A percentile compares a stretch with the other conserved stretches of the same genome.
Conservation (phyloP, 1,140 invertebrate genomes). For the Zaprionus capensis region DNA sequence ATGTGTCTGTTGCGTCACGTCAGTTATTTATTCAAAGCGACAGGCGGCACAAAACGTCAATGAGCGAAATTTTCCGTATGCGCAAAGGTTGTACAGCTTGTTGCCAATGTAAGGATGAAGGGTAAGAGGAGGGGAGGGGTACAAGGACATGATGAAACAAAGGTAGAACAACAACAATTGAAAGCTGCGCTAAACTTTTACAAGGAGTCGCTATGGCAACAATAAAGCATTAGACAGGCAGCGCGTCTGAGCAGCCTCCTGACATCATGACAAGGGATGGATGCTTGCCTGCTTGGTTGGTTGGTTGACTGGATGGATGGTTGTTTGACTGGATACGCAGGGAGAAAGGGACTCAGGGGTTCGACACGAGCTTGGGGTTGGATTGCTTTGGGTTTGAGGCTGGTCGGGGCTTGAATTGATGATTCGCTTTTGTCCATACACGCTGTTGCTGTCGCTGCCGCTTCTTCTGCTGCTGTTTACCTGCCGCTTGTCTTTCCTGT, state of each 20-base stretch:
- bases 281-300: conserved; percentile 30
- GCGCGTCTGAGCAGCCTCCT: conserved; percentile 29
- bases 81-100: conserved; percentile 55
- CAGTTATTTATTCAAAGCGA: conserved; percentile 82
- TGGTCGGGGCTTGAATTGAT: conserved; percentile 55
- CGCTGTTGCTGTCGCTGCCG: neutral
- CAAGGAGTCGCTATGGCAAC: conserved; percentile 48
- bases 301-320: conserved; percentile 26
- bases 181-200: conserved; percentile 48
- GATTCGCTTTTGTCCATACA: conserved; percentile 39
- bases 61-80: conserved; percentile 72
- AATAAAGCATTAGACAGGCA: conserved; percentile 41
- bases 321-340: conserved; percentile 39
- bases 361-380: conserved; percentile 18
- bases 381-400: conserved; percentile 30
- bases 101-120: conserved; percentile 10
- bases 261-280: conserved; percentile 79
- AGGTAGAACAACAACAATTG: conserved; percentile 49
- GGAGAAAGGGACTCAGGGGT: conserved; percentile 6
- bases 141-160: conserved; percentile 30
- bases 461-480: conserved; percentile 26
- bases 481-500: conserved; percentile 3
- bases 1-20: conserved; percentile 76
- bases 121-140: neutral
- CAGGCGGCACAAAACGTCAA: conserved; percentile 81